Evolutionary conservation across 64 coral and sea anemone genomes (phyloP).

Genomic region (Pachyseris speciosa): DNA sequence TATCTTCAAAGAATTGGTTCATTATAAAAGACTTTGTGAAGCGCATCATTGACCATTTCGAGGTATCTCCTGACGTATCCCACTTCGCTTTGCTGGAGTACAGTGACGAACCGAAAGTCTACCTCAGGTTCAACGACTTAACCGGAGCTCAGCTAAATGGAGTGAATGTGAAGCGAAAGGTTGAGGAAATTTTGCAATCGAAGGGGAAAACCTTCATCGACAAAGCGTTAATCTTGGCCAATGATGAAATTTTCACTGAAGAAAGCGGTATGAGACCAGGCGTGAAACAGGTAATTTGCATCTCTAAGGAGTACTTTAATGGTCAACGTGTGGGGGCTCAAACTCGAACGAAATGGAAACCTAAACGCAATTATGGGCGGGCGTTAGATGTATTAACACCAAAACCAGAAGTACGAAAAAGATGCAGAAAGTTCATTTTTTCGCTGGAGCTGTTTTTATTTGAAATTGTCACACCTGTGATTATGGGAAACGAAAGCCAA

Average conservation of each 20-base stretch:
- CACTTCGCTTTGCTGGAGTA: conserved; percentile 58
- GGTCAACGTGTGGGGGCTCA: no score
- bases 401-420: no score
- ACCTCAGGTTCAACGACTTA: conserved; percentile 43
- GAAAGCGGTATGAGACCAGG: conserved; percentile 37
- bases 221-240: conserved; percentile 29
- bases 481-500: no score
- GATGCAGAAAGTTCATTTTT: no score
- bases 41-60: conserved; percentile 14
- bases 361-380: no score
- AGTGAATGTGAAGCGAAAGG: conserved; percentile 59
- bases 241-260: conserved; percentile 35
- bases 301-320: not conserved
- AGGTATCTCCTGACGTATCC: conserved; percentile 18
- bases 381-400: no score
- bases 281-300: not conserved
- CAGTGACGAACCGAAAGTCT: conserved; percentile 21
- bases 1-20: conserved; percentile 28
- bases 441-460: no score
- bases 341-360: not conserved
- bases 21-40: conserved; percentile 34
- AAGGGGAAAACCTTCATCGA: conserved; percentile 62
- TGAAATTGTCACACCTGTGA: no score
- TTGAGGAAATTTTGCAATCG: conserved; percentile 46
- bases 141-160: conserved; percentile 42